Base-by-base conservation (phyloP, 2,797 vertebrate species). In the Epinephelus malabaricus region DNA sequence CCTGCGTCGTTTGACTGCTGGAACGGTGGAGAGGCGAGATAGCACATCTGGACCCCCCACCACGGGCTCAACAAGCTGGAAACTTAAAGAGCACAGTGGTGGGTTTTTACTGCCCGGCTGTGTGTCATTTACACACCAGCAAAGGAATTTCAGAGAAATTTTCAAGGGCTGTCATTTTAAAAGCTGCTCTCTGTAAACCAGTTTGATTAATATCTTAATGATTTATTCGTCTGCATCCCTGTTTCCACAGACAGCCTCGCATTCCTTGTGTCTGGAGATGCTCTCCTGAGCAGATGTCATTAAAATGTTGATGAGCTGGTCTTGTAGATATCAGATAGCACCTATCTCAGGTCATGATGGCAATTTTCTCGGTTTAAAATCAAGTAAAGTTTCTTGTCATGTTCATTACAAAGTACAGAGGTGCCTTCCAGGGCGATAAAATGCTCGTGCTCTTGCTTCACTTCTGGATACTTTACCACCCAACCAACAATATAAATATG, bases 1-100 rank as follows among this genome's bases (percentile, higher is more conserved):
- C 73, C 83, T 69, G 74, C 82, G 84, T 87, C 69, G 69, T 86
- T 84, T 81, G 53, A 82, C 78, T 81, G 84, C 59, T 73, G 71
- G 79, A 85, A 86, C 64, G 45, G 74, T 69, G 40, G 40, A 51
- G 68, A 65, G 59, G 62, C 30, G 45, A 78, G 64, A 63, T 53
- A 53, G 30, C 69, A 79, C 79, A 83, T 84, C 75, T 90, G 89
- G 87, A 87, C 81, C 74, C 70, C 79, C 66, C 45, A 25, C 75
- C 12, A 69, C 27, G 69, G 45, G 62, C 70, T 92, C 77, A 86
- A 82, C 80, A 86, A 69, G 82, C 74, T 76, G 78, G 66, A 89
- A 88, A 83, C 21, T 47, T 43, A 68, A 59, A 65, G 62, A 17
- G 6, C 12, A 18, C 53, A 73, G 70, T 55, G 49, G 38, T 62